Evolutionary conservation across 2,888 invertebrate species (phyloP), one percentile per base, ranked within the genome.

Genomic region (Scaptomyza reducta): DNA sequence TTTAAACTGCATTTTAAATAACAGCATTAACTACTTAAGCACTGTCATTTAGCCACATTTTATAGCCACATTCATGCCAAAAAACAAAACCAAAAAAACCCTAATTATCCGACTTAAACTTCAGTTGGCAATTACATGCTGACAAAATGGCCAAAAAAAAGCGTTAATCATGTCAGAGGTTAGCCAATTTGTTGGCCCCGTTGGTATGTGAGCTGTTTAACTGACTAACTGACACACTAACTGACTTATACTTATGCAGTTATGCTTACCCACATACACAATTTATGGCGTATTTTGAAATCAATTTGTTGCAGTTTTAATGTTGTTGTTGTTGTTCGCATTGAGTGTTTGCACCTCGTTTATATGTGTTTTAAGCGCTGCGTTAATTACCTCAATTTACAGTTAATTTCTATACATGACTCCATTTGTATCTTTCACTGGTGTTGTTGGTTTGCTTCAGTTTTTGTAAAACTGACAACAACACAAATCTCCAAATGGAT

Each of bases 331-430:
- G 27, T 51, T 67, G 58, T 53, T 62, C 51, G 41, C 41, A 44
- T 57, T 65, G 51, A 47, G 49, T 56, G 44, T 64, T 65, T 35
- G 58, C 33, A 44, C 40, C 49, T 59, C 50, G 41, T 56, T 54
- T 61, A 49, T 60, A 45, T 67, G 22, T 40, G 59, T 56, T 27
- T 59, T 77, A 53, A 70, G 58, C 58, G 59, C 70, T 44, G 58
- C 62, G 45, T 67, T 85, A 87, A 84, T 85, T 79, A 54, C 58
- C 53, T 29, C 80, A 77, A 87, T 84, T 77, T 74, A 77, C 73
- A 60, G 71, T 47, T 66, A 66, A 79, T 77, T 70, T 77, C 58
- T 60, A 31, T 27, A 53, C 76, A 71, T 54, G 61, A 40, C 29
- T 59, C 40, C 61, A 68, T 68, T 65, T 63, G 29, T 58, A 64